Evolutionary conservation across 2,113 vertebrate species (phyloP).

Genomic region (Heterotilapia buettikoferi): DNA sequence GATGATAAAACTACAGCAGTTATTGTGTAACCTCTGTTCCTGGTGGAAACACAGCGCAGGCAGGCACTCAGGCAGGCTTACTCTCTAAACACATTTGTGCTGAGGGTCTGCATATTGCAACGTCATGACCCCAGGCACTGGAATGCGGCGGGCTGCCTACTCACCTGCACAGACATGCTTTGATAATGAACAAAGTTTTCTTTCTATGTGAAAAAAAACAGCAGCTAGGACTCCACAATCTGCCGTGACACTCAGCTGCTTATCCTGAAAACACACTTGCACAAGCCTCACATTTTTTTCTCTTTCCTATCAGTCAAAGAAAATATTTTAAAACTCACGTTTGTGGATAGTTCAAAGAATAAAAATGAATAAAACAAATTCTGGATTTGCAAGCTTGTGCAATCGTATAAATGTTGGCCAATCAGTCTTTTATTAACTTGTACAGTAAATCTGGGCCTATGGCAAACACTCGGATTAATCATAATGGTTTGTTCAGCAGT

Average conservation of each 20-base stretch:
- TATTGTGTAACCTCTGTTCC: background rate
- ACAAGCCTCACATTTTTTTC: background rate
- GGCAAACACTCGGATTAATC: background rate
- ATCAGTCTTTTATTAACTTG: background rate
- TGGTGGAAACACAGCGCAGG: background rate
- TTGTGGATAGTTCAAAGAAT: background rate
- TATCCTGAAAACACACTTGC: background rate
- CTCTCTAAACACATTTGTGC: background rate
- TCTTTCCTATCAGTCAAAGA: too few species aligned
- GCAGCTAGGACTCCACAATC: background rate
- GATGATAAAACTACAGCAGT: background rate
- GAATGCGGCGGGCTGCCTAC: slow-evolving; percentile 61
- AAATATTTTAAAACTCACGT: background rate
- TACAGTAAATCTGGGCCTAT: background rate
- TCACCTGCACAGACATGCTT: slow-evolving; percentile 72
- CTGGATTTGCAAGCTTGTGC: background rate
- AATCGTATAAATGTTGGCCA: background rate
- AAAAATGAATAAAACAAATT: background rate
- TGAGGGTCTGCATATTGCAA: slow-evolving; percentile 34
- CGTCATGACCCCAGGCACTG: slow-evolving; percentile 37
- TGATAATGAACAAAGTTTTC: slow-evolving; percentile 16
- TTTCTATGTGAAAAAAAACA: background rate
- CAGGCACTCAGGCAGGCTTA: background rate
- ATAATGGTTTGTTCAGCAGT: background rate
- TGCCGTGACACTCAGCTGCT: background rate